Conservation (phyloP, 2,888 invertebrate species). For the Dione vanillae region DNA sequence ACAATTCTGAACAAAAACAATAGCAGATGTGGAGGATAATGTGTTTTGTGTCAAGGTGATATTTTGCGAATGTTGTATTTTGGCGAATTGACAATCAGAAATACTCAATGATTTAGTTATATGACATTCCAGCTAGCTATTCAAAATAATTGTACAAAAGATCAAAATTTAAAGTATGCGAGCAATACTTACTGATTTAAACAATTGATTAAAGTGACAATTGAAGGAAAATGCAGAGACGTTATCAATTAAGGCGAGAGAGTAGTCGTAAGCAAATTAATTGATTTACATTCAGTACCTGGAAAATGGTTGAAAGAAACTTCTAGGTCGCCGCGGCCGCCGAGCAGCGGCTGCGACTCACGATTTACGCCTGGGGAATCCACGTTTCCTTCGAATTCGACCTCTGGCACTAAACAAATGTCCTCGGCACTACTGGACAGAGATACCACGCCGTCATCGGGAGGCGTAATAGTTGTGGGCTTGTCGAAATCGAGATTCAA, state of each 20-base stretch:
- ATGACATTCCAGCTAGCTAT: background rate
- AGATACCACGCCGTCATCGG: constrained; percentile 85
- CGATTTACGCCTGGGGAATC: constrained; percentile 93
- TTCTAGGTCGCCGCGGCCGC: constrained; percentile 89
- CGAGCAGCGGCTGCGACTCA: constrained; percentile 97
- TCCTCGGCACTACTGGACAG: constrained; percentile 86
- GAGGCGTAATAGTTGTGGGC: constrained; percentile 71
- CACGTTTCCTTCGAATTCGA: constrained; percentile 92
- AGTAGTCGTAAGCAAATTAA: constrained; percentile 16
- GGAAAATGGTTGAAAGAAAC: constrained; percentile 94
- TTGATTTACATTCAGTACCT: constrained; percentile 79
- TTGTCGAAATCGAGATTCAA: constrained; percentile 87
- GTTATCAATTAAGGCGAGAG: constrained; percentile 18
- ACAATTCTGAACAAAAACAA: constrained; percentile 51
- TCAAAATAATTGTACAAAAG: constrained; percentile 58
- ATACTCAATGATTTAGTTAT: background rate
- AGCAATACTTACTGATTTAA: constrained; percentile 23
- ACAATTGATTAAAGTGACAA: background rate
- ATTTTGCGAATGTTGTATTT: constrained; percentile 47
- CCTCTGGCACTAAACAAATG: constrained; percentile 91
- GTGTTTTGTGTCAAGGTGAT: constrained; percentile 58
- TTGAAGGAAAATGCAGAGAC: constrained; percentile 10
- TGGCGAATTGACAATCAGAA: constrained; percentile 17
- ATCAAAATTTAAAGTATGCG: constrained; percentile 59
- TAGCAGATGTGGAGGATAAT: constrained; percentile 52